Conservation (phyloP, 2,113 vertebrate species). For the Lepidiolamprologus cunningtoni region DNA sequence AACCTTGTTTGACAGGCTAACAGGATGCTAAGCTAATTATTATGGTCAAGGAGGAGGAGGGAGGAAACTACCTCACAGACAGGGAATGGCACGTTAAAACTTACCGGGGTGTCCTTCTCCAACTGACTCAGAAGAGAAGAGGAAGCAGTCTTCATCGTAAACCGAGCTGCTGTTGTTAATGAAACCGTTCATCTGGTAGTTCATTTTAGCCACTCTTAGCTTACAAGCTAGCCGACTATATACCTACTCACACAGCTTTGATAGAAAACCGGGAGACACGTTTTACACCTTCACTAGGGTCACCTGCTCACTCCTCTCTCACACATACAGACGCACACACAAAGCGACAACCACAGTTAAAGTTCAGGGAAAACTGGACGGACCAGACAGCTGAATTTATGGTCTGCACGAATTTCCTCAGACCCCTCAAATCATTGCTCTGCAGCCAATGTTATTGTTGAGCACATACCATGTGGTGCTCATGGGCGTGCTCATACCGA, state of each 20-base stretch:
- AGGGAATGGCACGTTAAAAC: background rate
- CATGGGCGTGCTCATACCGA: background rate
- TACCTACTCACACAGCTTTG: background rate
- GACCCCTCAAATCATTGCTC: background rate
- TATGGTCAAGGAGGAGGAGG: background rate
- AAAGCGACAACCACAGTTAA: too few relatives aligned
- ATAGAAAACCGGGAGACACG: background rate
- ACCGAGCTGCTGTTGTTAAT: constrained; percentile 74
- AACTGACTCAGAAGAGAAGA: constrained; percentile 89
- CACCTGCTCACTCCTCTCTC: background rate
- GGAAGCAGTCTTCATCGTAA: constrained; percentile 82
- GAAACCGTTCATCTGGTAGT: constrained; percentile 80
- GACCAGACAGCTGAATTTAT: background rate
- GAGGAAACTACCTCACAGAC: fast-evolving
- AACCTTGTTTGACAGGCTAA: constrained; percentile 26
- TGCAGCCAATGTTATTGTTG: constrained; percentile 26
- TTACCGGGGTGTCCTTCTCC: constrained; percentile 81
- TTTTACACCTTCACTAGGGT: background rate
- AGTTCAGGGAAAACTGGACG: too few relatives aligned
- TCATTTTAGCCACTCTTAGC: constrained; percentile 68
- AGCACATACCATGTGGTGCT: constrained; percentile 25
- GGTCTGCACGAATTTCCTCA: background rate
- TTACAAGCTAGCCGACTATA: background rate
- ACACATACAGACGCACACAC: background rate
- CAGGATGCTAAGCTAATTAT: background rate